These are phyloP conservation scores for Pseudomugil gertrudae DNA, from an alignment of 2,797 vertebrate genomes.

Conservation along the genomic window DNA sequence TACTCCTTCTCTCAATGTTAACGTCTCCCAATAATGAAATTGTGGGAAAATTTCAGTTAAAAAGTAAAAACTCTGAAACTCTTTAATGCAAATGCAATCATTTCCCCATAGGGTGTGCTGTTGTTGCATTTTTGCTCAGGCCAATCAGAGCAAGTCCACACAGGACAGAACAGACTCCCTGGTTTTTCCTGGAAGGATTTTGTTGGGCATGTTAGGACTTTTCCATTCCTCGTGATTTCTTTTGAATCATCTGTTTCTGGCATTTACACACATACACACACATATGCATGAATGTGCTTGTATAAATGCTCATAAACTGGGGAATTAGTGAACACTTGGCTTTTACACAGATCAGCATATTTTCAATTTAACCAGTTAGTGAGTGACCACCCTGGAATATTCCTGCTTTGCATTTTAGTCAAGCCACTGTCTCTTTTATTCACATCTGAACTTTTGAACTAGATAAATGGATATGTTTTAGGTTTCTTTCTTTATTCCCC, in stretches of 20 bases:
- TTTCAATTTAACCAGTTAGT: slow-evolving; percentile 8
- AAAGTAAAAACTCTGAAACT: too few species aligned
- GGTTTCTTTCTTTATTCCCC: too few species aligned
- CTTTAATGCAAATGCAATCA: slow-evolving; percentile 4
- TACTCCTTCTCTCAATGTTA: background rate
- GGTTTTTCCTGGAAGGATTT: slow-evolving; percentile 56
- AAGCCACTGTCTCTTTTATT: too few species aligned
- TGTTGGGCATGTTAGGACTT: slow-evolving; percentile 70
- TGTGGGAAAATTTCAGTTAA: background rate
- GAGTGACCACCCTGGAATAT: too few species aligned
- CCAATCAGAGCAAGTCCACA: slow-evolving; percentile 67
- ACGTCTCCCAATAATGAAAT: background rate
- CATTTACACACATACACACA: slow-evolving; percentile 3
- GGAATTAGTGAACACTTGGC: slow-evolving; percentile 13
- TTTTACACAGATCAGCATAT: slow-evolving; percentile 8
- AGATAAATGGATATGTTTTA: too few species aligned
- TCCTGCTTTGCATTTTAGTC: too few species aligned
- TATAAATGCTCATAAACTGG: slow-evolving; percentile 22
- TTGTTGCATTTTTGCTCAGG: slow-evolving; percentile 32
- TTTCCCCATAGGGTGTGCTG: slow-evolving; percentile 11
- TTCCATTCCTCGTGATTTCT: slow-evolving; percentile 41
- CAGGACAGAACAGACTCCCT: slow-evolving; percentile 53
- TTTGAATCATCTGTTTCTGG: slow-evolving; percentile 35
- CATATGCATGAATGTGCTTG: slow-evolving; percentile 4
- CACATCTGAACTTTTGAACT: too few species aligned